These are phyloP conservation scores for Agrochola lota DNA, from an alignment of 2,888 invertebrate genomes.

Conservation along the genomic window DNA sequence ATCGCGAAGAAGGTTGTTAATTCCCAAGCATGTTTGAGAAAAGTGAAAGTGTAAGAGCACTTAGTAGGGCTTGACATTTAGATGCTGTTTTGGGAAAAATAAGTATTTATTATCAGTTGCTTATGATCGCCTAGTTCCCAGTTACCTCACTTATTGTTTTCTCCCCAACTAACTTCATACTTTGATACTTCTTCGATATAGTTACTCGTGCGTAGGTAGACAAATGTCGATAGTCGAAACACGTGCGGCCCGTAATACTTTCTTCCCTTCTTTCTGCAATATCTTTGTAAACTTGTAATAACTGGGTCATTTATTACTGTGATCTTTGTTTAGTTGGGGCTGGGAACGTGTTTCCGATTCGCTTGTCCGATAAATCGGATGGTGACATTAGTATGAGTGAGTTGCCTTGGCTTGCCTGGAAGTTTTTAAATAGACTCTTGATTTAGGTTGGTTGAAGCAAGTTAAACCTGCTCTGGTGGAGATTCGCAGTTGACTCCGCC, in stretches of 20 bases:
- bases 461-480: too few species aligned
- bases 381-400: background rate
- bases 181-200: conserved; percentile 37
- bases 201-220: conserved; percentile 20
- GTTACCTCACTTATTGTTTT: conserved; percentile 29
- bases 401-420: too few species aligned
- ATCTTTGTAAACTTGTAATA: conserved; percentile 47
- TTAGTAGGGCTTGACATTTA: background rate
- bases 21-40: too few species aligned
- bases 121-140: conserved; percentile 4
- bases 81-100: background rate
- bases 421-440: too few species aligned
- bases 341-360: background rate
- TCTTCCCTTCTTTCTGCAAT: conserved; percentile 31
- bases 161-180: conserved; percentile 27
- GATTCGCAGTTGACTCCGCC: too few species aligned
- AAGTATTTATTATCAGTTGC: conserved; percentile 13
- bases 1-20: too few species aligned
- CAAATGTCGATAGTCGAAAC: conserved; percentile 35
- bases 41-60: too few species aligned
- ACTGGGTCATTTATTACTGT: conserved; percentile 37
- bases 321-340: conserved; percentile 37
- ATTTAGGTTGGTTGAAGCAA: too few species aligned
- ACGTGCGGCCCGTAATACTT: conserved; percentile 38
- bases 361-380: background rate